These are phyloP conservation scores for Grantiella picta DNA, from an alignment of 2,113 vertebrate genomes.

Conservation along the genomic window DNA sequence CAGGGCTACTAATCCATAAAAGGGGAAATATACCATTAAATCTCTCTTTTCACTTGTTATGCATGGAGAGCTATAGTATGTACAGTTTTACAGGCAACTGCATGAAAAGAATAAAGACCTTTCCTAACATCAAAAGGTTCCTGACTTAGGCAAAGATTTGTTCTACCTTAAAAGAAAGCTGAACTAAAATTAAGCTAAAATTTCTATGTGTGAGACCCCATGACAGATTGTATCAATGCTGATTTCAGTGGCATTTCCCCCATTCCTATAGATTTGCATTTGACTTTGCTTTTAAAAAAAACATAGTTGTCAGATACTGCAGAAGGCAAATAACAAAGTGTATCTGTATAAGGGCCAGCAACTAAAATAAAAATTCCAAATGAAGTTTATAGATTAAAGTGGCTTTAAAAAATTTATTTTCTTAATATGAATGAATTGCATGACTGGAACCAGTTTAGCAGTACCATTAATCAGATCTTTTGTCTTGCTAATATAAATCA, in stretches of 20 bases:
- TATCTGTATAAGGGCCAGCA: background rate
- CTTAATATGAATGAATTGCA: constrained; percentile 38
- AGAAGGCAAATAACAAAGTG: background rate
- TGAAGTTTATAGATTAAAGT: constrained; percentile 21
- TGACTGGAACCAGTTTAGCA: constrained; percentile 7
- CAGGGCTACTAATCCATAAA: constrained; percentile 60
- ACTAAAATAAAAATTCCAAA: background rate
- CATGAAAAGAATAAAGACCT: background rate
- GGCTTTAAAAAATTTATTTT: constrained; percentile 13
- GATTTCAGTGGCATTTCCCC: background rate
- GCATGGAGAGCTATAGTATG: background rate
- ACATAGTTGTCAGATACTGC: background rate
- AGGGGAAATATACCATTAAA: constrained; percentile 47
- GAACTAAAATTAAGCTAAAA: background rate
- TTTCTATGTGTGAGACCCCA: background rate
- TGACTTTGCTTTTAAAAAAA: background rate
- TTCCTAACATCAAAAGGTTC: background rate
- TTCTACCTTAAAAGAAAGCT: background rate
- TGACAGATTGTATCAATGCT: background rate
- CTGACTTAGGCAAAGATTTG: background rate
- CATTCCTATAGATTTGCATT: background rate
- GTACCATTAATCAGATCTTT: constrained; percentile 43
- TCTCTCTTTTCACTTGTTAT: constrained; percentile 33
- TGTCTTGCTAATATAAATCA: constrained; percentile 25
- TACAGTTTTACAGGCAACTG: background rate